phyloP scores from a whole-genome alignment of 1,140 invertebrate genomes.

The Calycopis cecrops region DNA sequence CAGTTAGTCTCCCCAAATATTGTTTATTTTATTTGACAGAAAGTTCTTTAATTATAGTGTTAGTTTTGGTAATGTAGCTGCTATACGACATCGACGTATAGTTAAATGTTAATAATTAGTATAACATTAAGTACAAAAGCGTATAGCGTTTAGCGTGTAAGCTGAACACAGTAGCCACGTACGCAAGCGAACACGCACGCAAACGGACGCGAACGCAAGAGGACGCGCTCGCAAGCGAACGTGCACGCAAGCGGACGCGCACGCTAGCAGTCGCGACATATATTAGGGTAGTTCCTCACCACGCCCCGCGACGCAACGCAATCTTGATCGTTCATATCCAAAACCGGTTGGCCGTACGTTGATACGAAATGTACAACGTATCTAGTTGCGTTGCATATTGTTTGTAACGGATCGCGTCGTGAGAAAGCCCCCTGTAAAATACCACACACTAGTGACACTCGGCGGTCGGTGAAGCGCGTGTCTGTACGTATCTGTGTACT shows the following conservation, averaged over 20 bases:
- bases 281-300: conserved; percentile 44
- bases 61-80: not conserved
- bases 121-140: conserved; percentile 10
- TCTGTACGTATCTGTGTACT: conserved; percentile 12
- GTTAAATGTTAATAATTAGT: conserved; percentile 8
- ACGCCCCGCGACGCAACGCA: conserved; percentile 39
- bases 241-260: conserved; percentile 7
- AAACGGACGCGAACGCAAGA: conserved; percentile 12
- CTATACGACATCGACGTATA: conserved; percentile 10
- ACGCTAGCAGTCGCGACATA: conserved; percentile 38
- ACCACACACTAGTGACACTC: conserved; percentile 30
- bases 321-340: conserved; percentile 33
- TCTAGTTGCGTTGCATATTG: conserved; percentile 44
- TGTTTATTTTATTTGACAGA: no score
- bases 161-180: not conserved
- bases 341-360: conserved; percentile 36
- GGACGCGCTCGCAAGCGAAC: conserved; percentile 1
- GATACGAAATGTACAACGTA: conserved; percentile 46
- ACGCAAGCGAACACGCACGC: not conserved
- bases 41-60: no score
- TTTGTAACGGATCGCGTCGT: conserved; percentile 47
- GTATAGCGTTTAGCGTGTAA: conserved; percentile 7
- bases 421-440: conserved; percentile 47
- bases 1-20: no score
- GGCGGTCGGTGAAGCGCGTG: conserved; percentile 5